These are phyloP conservation scores for Drosophila kanapiae DNA, from an alignment of 1,140 invertebrate genomes.

Conservation along the genomic window DNA sequence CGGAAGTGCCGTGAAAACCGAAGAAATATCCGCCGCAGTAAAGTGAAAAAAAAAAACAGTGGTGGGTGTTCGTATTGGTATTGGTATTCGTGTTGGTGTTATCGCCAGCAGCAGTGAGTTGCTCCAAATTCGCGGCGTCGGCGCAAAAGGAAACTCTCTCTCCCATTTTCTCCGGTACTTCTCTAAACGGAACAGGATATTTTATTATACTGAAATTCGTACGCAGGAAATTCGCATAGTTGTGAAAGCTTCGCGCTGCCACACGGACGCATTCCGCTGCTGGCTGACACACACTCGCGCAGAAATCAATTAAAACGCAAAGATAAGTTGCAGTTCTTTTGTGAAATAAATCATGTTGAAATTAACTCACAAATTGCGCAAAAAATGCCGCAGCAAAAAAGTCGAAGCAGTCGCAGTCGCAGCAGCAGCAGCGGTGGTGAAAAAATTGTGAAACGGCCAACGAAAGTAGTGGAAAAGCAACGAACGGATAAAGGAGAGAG, in stretches of 20 bases:
- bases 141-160: slow-evolving; percentile 50
- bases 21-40: slow-evolving; percentile 9
- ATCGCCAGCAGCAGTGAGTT: slow-evolving; percentile 73
- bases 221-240: slow-evolving; percentile 80
- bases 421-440: slow-evolving; percentile 39
- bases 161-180: slow-evolving; percentile 29
- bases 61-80: slow-evolving; percentile 50
- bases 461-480: slow-evolving; percentile 49
- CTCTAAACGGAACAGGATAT: slow-evolving; percentile 74
- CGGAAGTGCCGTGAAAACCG: slow-evolving; percentile 12
- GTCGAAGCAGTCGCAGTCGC: slow-evolving; percentile 10
- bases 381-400: slow-evolving; percentile 73
- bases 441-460: slow-evolving; percentile 71
- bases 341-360: slow-evolving; percentile 50
- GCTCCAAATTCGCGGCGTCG: slow-evolving; percentile 69
- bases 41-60: slow-evolving; percentile 42
- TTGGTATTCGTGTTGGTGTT: slow-evolving; percentile 47
- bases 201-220: slow-evolving; percentile 84
- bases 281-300: slow-evolving; percentile 67
- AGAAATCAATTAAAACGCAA: slow-evolving; percentile 73
- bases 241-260: slow-evolving; percentile 82
- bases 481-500: slow-evolving; percentile 20
- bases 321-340: slow-evolving; percentile 32
- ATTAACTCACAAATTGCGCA: slow-evolving; percentile 75
- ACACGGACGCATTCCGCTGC: slow-evolving; percentile 80